Conservation (phyloP, 2,113 vertebrate genomes). For the Genyomyrus donnyi region DNA sequence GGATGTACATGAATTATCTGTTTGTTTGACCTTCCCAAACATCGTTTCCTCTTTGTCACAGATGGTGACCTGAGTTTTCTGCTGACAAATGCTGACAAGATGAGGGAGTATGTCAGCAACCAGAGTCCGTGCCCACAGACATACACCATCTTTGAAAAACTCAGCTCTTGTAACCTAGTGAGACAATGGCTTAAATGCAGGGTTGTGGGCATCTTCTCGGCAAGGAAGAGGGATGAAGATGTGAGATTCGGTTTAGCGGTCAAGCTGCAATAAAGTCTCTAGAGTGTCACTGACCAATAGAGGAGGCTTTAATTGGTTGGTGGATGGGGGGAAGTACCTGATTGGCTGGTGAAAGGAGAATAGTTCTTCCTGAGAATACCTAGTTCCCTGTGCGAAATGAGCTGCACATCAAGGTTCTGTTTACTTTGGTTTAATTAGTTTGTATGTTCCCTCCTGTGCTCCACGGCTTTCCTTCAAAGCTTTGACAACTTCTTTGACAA, state of each 20-base stretch:
- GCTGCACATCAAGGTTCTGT: not conserved
- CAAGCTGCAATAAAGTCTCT: not conserved
- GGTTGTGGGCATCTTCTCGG: not conserved
- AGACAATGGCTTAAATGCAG: not conserved
- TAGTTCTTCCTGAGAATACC: not conserved
- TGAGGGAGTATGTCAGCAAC: not conserved
- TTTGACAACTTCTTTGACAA: not conserved
- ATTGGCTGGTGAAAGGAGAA: not conserved
- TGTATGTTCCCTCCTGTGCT: not conserved
- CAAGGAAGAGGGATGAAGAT: not conserved
- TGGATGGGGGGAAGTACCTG: not conserved
- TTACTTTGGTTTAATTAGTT: not conserved
- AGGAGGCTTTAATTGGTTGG: not conserved
- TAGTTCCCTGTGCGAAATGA: not conserved
- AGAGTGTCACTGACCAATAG: not conserved
- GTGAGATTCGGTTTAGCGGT: not conserved
- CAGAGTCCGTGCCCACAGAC: not conserved
- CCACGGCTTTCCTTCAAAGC: not conserved
- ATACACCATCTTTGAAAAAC: not conserved
- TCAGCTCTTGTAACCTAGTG: not conserved
- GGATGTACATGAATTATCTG: not conserved
- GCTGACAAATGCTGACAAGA: not conserved
- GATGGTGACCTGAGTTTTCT: not conserved
- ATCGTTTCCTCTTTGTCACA: not conserved
- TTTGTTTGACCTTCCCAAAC: not conserved